These are phyloP conservation scores for Hafferia zeledoni DNA, from an alignment of 2,797 vertebrate species.

Conservation along the genomic window DNA sequence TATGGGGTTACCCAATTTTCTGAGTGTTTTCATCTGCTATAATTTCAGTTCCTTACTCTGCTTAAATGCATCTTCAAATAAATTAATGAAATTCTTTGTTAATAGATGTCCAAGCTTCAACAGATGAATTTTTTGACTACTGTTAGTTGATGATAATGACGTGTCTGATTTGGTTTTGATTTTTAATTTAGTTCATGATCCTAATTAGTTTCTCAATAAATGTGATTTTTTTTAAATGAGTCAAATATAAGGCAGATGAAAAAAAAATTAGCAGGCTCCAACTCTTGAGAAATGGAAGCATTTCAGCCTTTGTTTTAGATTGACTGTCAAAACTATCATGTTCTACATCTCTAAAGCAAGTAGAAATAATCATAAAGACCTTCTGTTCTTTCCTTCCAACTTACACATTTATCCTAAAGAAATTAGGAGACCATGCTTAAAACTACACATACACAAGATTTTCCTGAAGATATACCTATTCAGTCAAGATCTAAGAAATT, in stretches of 20 bases:
- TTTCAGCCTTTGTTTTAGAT: background rate
- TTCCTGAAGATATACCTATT: background rate
- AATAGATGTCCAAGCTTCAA: background rate
- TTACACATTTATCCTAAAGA: background rate
- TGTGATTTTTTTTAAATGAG: background rate
- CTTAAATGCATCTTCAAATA: background rate
- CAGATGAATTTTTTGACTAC: background rate
- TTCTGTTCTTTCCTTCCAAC: background rate
- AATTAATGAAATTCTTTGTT: background rate
- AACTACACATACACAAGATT: background rate
- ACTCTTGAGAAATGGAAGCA: background rate
- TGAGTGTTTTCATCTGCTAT: background rate
- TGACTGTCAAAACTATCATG: background rate
- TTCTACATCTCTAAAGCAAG: background rate
- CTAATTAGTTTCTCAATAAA: background rate
- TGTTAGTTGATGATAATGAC: background rate
- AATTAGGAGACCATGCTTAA: background rate
- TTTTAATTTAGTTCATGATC: background rate
- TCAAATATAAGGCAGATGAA: background rate
- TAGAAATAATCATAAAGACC: background rate
- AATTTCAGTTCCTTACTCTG: background rate
- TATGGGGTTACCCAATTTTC: background rate
- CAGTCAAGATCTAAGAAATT: background rate
- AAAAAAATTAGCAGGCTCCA: background rate
- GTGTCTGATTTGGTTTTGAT: background rate